Base-by-base conservation (phyloP, 2,888 invertebrate genomes). In the Rhagonycha lutea region DNA sequence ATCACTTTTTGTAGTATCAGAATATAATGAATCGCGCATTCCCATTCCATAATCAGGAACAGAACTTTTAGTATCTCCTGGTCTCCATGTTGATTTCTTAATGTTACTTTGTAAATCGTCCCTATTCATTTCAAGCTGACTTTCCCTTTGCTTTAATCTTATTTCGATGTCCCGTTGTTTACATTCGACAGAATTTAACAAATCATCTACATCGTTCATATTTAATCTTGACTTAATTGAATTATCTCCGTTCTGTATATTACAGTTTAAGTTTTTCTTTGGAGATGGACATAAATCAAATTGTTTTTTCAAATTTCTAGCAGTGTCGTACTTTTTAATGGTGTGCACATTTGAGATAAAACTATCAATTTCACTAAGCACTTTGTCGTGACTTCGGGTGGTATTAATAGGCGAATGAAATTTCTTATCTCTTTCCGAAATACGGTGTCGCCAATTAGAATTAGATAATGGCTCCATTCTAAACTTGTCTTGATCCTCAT, bases 121-220 rank as follows among this genome's bases (percentile, higher is more conserved):
- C 12, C 8, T 23, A 24, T n/a, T 65, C 12, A 65, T 65, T 12
- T 14, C 12, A 65, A 60, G 14, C 28, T 73, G 67, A 73, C 32
- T 68, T 65, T 76, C 65, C 12, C 70, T 72, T 61, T 70, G 68
- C 70, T 74, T 76, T 12, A 76, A 29, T 23, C 62, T 84, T 63
- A 83, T 84, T 3, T 86, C 86, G 47, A 88, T 83, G 79, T 86
- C 85, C 65, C 83, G 82, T 69, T 89, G 87, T 4, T 87, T 86
- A 14, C 81, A 81, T 79, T 89, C 89, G 84, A 89, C 86, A 77
- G 88, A 86, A 74, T 85, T 84, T 29, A 89, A 81, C 73, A 89
- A 81, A 62, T 86, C 85, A 63, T 89, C 86, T 0, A 89, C 87
- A 78, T 89, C 88, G 8, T 80, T 80, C 28, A 81, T 74, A 32